Conservation (phyloP, 2,113 vertebrate species). For the Dromiciops gliroides region DNA sequence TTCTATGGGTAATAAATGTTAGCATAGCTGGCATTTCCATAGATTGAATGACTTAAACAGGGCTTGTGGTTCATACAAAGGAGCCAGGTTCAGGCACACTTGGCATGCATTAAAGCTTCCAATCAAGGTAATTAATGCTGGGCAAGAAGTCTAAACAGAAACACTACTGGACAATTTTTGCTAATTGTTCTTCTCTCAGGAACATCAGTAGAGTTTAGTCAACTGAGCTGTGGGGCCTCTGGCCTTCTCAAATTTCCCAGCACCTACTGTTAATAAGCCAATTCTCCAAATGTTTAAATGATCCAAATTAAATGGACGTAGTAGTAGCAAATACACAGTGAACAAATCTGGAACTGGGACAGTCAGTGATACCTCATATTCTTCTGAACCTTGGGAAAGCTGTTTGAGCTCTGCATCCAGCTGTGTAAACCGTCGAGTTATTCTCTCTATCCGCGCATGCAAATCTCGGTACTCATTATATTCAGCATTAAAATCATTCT, state of each 20-base stretch:
- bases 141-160: neutral
- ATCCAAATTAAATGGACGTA: neutral
- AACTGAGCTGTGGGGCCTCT: neutral
- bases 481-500: slow-evolving; percentile 96
- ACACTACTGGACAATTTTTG: neutral
- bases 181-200: neutral
- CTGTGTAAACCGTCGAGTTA: slow-evolving; percentile 95
- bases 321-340: neutral
- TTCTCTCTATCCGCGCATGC: slow-evolving; percentile 94
- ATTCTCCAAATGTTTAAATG: neutral
- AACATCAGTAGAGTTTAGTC: neutral
- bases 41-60: neutral
- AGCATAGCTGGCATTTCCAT: neutral
- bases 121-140: neutral
- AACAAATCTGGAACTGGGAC: neutral
- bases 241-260: neutral
- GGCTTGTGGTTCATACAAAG: neutral
- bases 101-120: neutral
- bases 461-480: slow-evolving; percentile 95
- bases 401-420: slow-evolving; percentile 95
- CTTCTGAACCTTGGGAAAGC: slow-evolving; percentile 92
- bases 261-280: neutral
- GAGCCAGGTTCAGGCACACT: neutral
- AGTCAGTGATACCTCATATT: slow-evolving; percentile 90
- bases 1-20: neutral